Conservation (phyloP, 1,140 invertebrate genomes). For the Sipha flava region DNA sequence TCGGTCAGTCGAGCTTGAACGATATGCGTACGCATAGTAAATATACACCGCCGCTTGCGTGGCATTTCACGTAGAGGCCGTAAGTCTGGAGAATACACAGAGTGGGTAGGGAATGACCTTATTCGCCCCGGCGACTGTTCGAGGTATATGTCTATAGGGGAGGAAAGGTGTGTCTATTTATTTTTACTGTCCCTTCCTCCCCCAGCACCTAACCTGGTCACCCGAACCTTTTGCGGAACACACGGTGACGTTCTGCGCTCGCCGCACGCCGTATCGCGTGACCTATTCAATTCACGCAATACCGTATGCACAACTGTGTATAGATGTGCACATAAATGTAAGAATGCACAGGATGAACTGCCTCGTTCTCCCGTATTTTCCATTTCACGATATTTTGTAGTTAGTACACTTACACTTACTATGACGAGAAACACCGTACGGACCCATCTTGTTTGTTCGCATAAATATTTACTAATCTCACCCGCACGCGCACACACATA, state of each 20-base stretch:
- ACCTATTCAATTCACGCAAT: conserved; percentile 2
- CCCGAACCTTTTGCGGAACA: neutral
- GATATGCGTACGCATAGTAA: neutral
- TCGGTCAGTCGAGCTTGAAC: too few relatives aligned
- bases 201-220: neutral
- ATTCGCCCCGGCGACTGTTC: neutral
- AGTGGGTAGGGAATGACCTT: neutral
- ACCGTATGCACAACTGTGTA: neutral
- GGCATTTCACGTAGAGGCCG: neutral
- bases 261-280: neutral
- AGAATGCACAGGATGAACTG: too few relatives aligned
- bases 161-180: neutral
- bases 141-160: too few relatives aligned
- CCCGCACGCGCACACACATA: too few relatives aligned
- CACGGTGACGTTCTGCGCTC: neutral
- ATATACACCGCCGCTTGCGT: neutral
- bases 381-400: too few relatives aligned
- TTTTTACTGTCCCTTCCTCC: neutral
- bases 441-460: too few relatives aligned
- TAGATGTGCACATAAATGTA: neutral
- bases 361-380: too few relatives aligned
- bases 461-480: too few relatives aligned
- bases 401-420: neutral
- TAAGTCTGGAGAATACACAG: too few relatives aligned
- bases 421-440: too few relatives aligned